Conservation (phyloP, 1,140 invertebrate genomes). For the Vollenhovia emeryi region DNA sequence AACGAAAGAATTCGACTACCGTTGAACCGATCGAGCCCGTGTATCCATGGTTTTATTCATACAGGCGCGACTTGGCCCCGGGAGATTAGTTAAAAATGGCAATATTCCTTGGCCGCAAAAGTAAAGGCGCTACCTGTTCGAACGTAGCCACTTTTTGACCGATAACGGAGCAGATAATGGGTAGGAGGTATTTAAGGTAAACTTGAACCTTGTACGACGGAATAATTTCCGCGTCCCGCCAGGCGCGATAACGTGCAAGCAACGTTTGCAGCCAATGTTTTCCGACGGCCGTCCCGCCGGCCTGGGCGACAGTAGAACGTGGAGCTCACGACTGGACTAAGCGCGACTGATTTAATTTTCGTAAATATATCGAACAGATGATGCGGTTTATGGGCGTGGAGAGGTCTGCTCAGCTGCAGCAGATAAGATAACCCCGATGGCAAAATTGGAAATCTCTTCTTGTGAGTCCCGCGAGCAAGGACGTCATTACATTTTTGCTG, state of each 20-base stretch:
- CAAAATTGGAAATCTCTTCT: neutral
- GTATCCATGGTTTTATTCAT: too few species aligned
- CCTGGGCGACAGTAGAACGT: neutral
- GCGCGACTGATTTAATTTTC: neutral
- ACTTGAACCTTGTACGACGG: neutral
- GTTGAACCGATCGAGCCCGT: neutral
- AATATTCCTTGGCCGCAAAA: too few species aligned
- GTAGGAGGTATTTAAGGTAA: conserved; percentile 1
- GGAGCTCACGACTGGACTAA: neutral
- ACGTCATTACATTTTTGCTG: neutral
- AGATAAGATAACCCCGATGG: conserved; percentile 40
- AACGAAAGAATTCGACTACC: conserved; percentile 5
- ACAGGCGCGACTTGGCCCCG: too few species aligned
- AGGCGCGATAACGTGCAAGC: conserved; percentile 11
- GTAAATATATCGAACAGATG: neutral
- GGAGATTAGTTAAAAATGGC: too few species aligned
- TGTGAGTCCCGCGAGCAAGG: neutral
- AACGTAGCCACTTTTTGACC: too few species aligned
- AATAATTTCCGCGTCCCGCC: neutral
- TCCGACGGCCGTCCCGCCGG: too few species aligned
- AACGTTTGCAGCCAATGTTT: too few species aligned
- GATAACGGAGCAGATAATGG: neutral
- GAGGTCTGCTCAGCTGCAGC: neutral
- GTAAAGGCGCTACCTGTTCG: too few species aligned
- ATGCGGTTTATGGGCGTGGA: neutral